Evolutionary conservation across 1,140 invertebrate species (phyloP).

Genomic region (Drosophila orena): DNA sequence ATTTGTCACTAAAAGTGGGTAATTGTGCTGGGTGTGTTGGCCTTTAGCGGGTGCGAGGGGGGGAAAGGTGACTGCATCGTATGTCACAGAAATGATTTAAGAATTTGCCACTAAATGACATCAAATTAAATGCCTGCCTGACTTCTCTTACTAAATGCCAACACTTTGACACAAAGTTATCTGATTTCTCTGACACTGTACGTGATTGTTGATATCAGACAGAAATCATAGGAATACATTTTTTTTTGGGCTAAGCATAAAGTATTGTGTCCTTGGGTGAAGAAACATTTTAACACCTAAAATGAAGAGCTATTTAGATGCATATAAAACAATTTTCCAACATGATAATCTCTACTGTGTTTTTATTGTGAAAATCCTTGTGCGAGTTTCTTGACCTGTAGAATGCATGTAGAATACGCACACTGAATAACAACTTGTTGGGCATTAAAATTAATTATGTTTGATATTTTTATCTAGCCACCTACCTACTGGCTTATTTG

Average conservation of each 20-base stretch:
- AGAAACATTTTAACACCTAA: no score
- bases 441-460: slow-evolving; percentile 42
- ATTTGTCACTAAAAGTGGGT: slow-evolving; percentile 68
- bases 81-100: slow-evolving; percentile 67
- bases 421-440: slow-evolving; percentile 14
- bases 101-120: slow-evolving; percentile 67
- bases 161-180: slow-evolving; percentile 15
- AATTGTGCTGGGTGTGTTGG: slow-evolving; percentile 31
- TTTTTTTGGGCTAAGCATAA: no score
- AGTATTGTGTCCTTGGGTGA: no score
- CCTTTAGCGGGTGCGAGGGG: background rate
- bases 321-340: background rate
- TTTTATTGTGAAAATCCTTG: slow-evolving; percentile 1
- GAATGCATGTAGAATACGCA: slow-evolving; percentile 3
- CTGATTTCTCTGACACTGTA: slow-evolving; percentile 29
- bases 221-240: background rate
- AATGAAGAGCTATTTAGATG: no score
- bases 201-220: slow-evolving; percentile 16
- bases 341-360: background rate
- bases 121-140: slow-evolving; percentile 77
- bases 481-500: slow-evolving; percentile 27
- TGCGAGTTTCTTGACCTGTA: slow-evolving; percentile 22
- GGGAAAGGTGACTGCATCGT: slow-evolving; percentile 36
- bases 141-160: slow-evolving; percentile 45
- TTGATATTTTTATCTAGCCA: slow-evolving; percentile 43